Evolutionary conservation across 2,113 vertebrate species (phyloP).

Genomic region (Phaetusa simplex): DNA sequence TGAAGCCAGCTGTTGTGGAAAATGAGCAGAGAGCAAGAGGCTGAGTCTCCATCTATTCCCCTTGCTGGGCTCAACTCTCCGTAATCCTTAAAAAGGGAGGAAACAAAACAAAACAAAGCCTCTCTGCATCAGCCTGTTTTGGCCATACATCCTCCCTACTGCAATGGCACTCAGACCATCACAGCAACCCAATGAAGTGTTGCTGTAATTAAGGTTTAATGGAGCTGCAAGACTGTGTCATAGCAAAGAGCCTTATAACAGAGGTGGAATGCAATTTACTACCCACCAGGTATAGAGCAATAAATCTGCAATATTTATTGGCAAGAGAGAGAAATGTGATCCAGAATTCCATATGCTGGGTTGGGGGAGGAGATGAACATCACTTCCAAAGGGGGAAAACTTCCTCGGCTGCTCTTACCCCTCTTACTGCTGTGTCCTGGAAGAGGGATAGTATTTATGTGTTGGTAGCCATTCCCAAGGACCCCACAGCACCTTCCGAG

Average conservation of each 20-base stretch:
- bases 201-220: constrained; percentile 75
- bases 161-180: constrained; percentile 29
- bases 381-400: constrained; percentile 26
- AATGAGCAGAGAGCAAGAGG: neutral
- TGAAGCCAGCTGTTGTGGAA: constrained; percentile 26
- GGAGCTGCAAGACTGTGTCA: constrained; percentile 68
- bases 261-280: constrained; percentile 75
- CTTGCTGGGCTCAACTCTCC: constrained; percentile 46
- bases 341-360: constrained; percentile 62
- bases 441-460: neutral
- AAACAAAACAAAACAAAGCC: constrained; percentile 47
- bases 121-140: constrained; percentile 44
- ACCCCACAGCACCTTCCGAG: neutral
- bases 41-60: constrained; percentile 7
- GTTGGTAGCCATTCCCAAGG: neutral
- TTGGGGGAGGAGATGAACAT: constrained; percentile 61
- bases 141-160: constrained; percentile 46
- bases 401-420: neutral
- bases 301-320: constrained; percentile 76
- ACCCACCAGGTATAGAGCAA: constrained; percentile 62
- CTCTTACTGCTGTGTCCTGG: neutral
- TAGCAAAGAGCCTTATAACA: constrained; percentile 75
- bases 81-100: constrained; percentile 49
- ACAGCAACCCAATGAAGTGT: constrained; percentile 70
- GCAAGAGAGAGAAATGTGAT: constrained; percentile 70